Evolutionary conservation across 1,140 invertebrate species (phyloP).

Genomic region (Caenorhabditis elegans): WBcel235 BX284603.4:9460501-9461000

Average conservation of each 20-base stretch:
- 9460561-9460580: constrained; percentile 10
- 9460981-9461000: background rate
- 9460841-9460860: background rate
- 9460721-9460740: constrained; percentile 31
- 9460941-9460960: background rate
- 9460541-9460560: constrained; percentile 3
- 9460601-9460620: background rate
- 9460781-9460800: background rate
- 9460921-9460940: background rate
- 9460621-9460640: background rate
- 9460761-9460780: background rate
- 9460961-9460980: background rate
- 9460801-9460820: background rate
- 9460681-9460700: constrained; percentile 24
- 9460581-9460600: constrained; percentile 2
- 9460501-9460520: constrained; percentile 13
- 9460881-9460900: background rate
- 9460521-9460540: constrained; percentile 23
- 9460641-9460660: background rate
- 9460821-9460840: background rate
- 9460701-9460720: background rate
- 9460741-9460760: background rate
- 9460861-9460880: background rate
- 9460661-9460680: constrained; percentile 14
- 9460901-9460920: background rate